phyloP scores from a whole-genome alignment of 2,797 vertebrate genomes.

The Lutjanus argentimaculatus region DNA sequence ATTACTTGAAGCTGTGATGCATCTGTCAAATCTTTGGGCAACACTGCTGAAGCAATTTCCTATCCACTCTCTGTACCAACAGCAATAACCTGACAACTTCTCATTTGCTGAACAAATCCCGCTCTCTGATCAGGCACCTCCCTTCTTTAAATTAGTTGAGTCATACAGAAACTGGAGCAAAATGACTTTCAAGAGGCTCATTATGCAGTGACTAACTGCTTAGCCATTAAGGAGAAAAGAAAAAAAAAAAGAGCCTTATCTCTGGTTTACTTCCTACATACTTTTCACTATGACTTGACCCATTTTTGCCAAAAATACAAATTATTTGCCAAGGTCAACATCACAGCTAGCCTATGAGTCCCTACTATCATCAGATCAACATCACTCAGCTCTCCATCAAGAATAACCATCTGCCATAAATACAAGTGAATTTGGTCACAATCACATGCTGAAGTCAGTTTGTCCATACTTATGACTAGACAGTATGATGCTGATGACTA shows the following conservation, averaged over 20 bases:
- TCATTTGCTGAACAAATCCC: not conserved
- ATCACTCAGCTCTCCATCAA: no score
- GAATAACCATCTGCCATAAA: no score
- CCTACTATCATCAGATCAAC: no score
- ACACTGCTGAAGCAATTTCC: not conserved
- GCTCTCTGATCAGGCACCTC: not conserved
- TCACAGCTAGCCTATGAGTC: no score
- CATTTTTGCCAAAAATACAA: not conserved
- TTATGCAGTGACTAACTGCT: conserved; percentile 33
- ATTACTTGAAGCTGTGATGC: conserved; percentile 14
- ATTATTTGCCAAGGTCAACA: no score
- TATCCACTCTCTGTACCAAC: not conserved
- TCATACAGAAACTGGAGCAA: conserved; percentile 28
- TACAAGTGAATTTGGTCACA: no score
- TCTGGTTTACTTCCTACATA: not conserved
- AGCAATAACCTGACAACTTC: not conserved
- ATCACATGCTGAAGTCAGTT: no score
- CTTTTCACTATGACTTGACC: not conserved
- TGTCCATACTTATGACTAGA: no score
- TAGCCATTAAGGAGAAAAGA: not conserved
- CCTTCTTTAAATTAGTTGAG: conserved; percentile 9
- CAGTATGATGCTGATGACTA: not conserved
- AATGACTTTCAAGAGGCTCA: conserved; percentile 7
- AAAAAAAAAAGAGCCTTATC: not conserved
- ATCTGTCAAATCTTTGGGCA: not conserved